Evolutionary conservation across 2,888 invertebrate genomes (phyloP), one percentile per base, ranked within the genome.

Genomic region (Conchocele bisecta): DNA sequence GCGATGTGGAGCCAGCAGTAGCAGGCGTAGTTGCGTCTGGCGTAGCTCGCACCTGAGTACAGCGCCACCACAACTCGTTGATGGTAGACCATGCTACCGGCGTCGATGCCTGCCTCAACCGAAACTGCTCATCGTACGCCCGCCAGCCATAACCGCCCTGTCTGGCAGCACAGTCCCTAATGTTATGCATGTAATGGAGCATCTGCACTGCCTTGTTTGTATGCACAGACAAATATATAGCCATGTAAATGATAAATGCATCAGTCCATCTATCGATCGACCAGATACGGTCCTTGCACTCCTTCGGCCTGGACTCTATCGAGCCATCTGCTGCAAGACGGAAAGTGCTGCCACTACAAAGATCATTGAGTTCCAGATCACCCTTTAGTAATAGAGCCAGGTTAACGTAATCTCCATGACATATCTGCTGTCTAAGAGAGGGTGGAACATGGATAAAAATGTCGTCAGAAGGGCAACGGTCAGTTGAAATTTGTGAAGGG

Each of bases 251-350:
- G 13, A 70, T 24, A 46, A 71, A 70, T 17, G 63, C 64, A 26
- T 71, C 65, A 11, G 71, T 71, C 71, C 71, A 71, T 29, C 48
- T 59, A 17, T 65, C 65, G n/a, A 71, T 51, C 7, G 53, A 48
- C 15, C 31, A 28, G 13, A 71, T 37, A 24, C 56, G 53, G 26
- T 71, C 59, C 17, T 58, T 65, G n/a, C 41, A 39, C 20, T 50
- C 51, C 15, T 63, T 63, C 11, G 56, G 53, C 31, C 46, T 33
- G 6, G 57, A 28, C 37, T 69, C 64, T 9, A 64, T 13, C 15
- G 37, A 44, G 2, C 64, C 64, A 7, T 42, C 41, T 28, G 35
- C 31, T 13, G 29, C 39, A 7, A 70, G 0, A 6, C 17, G 33
- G 6, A 70, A 17, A 2, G 48, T 20, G 15, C 53, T 31, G 6